A percentile compares a stretch with the other conserved stretches of the same genome.
These are phyloP conservation scores for Platorchestia sp. DNA, from an alignment of 1,140 invertebrate genomes.

Conservation along the genomic window DNA sequence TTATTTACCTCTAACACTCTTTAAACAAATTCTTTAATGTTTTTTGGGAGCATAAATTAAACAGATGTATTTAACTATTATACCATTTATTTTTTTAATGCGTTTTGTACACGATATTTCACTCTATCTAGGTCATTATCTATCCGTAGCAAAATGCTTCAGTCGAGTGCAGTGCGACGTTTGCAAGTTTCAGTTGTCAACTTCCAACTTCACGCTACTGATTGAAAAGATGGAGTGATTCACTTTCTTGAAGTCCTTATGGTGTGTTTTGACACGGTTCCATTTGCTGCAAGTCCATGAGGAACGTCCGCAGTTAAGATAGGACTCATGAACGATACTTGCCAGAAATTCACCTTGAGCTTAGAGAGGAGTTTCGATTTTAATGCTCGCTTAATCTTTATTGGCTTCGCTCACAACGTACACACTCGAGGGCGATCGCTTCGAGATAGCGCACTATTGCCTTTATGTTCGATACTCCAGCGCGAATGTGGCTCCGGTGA, in stretches of 20 bases:
- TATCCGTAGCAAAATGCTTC: too few species aligned
- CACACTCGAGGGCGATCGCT: neutral
- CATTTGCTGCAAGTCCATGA: neutral
- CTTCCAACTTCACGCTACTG: too few species aligned
- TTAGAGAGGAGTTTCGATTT: neutral
- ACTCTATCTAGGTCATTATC: too few species aligned
- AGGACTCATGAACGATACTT: neutral
- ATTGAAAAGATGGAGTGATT: too few species aligned
- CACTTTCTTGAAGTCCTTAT: neutral
- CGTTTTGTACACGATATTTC: too few species aligned
- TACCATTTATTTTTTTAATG: too few species aligned
- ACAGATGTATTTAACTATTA: neutral
- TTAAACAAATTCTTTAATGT: neutral
- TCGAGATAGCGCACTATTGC: neutral
- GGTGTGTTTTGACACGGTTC: neutral
- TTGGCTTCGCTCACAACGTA: neutral
- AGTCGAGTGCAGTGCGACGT: too few species aligned
- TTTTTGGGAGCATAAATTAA: neutral
- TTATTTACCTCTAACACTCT: neutral
- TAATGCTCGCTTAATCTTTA: conserved; percentile 20
- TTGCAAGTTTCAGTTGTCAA: too few species aligned
- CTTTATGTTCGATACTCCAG: neutral
- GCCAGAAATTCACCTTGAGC: neutral
- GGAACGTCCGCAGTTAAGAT: neutral
- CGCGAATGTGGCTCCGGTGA: neutral